Evolutionary conservation across 2,113 vertebrate species (phyloP).

Genomic region (Stegostoma tigrinum): DNA sequence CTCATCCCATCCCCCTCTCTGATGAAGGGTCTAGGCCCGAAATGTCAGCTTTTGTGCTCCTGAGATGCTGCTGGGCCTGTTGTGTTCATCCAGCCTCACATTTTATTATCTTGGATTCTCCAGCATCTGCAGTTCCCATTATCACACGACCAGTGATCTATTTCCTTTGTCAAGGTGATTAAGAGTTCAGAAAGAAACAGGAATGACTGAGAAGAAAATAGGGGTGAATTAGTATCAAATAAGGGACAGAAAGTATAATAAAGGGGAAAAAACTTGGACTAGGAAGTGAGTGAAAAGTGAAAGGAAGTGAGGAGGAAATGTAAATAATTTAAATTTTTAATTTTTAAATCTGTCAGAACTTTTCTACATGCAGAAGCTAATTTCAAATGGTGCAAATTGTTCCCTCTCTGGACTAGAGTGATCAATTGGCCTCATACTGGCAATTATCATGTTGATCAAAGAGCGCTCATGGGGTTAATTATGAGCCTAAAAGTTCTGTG

Average conservation of each 20-base stretch:
- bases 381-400: background rate
- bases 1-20: too few species aligned
- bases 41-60: too few species aligned
- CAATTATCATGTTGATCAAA: background rate
- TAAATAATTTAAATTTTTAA: background rate
- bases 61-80: too few species aligned
- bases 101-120: too few species aligned
- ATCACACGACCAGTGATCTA: background rate
- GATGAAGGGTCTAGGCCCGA: too few species aligned
- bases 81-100: too few species aligned
- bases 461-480: background rate
- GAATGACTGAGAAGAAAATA: background rate
- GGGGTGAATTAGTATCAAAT: background rate
- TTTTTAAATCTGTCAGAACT: background rate
- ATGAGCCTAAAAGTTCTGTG: background rate
- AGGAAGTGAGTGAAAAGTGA: background rate
- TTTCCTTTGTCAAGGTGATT: background rate
- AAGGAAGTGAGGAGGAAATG: background rate
- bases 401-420: background rate
- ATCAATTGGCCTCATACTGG: background rate
- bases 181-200: background rate
- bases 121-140: too few species aligned
- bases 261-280: background rate
- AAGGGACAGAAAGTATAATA: background rate
- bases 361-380: background rate